These are phyloP conservation scores for Macquaria ambigua DNA, from an alignment of 2,113 vertebrate genomes.

Conservation along the genomic window DNA sequence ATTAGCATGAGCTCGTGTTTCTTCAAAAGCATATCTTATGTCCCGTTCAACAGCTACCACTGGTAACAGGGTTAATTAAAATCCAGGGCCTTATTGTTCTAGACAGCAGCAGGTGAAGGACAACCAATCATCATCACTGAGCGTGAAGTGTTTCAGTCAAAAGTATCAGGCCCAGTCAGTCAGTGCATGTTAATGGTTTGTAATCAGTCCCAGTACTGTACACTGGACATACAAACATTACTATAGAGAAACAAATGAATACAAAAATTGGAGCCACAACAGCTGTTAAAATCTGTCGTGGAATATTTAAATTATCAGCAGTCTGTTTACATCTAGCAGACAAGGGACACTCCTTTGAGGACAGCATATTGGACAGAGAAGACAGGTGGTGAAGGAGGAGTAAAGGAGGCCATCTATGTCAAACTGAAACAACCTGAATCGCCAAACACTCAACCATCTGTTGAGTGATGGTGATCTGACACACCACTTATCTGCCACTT, in stretches of 20 bases:
- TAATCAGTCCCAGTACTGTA: neutral
- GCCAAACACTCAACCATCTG: neutral
- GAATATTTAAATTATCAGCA: neutral
- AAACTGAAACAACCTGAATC: neutral
- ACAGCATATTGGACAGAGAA: neutral
- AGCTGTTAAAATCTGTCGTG: neutral
- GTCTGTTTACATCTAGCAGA: no score
- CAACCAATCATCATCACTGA: neutral
- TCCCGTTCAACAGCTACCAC: conserved; percentile 5
- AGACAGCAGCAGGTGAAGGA: conserved; percentile 11
- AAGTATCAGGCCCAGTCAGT: neutral
- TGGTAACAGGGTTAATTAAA: conserved; percentile 37
- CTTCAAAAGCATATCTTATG: conserved; percentile 15
- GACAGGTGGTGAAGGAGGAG: neutral
- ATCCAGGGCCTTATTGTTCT: neutral
- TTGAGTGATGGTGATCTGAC: neutral
- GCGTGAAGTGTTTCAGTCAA: neutral
- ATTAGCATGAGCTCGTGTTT: conserved; percentile 37
- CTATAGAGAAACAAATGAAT: neutral
- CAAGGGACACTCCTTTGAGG: neutral
- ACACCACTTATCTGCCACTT: neutral
- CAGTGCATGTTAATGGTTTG: neutral
- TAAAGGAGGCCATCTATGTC: neutral
- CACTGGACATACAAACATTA: neutral
- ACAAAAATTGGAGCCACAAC: neutral